Base-by-base conservation (phyloP, 23 tunicate species). In the Clavelina lepadiformis region DNA sequence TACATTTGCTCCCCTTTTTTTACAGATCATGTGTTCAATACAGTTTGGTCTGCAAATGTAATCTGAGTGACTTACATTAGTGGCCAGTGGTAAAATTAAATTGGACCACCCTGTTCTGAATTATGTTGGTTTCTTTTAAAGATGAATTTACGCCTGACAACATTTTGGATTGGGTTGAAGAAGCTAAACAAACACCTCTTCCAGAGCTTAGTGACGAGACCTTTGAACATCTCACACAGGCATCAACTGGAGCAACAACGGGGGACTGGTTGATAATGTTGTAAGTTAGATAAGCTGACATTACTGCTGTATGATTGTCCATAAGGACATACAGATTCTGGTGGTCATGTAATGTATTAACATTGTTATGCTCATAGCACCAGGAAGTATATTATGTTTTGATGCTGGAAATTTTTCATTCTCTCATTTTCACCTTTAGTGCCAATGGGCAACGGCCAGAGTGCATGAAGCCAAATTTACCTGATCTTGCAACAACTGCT, bases 191-290 rank as follows among this genome's bases (percentile, higher is more conserved):
- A 64, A 81, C 97, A n/a, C 88, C 97, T 5, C 15, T 81, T 7
- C 89, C 87, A n/a, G 91, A 89, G 11, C 46, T 89, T 32, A 81
- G 75, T 24, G 97, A 89, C 53, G 97, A 81, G 51, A 89, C 97
- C 27, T 89, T 89, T 57, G 97, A 89, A 68, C 97, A 89, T 75
- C 52, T 89, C 5, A 89, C 97, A 4, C 97, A 89, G 35, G 63
- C 97, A 2, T 81, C 89, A 19, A 89, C 83, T 37, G 97, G 97
- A 46, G 76, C 89, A 11, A 89, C 97, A 23, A 89, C 97, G 22
- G 97, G 97, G 7, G 97, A 89, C 51, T 89, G 97, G 97, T 46
- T 89, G 6, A 71, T 89, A 31, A 66, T 89, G 79, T 89, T 89
- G 97, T 89, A 64, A 89, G 97, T 81, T 34, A 1, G 2, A 28